These are phyloP conservation scores for Graphium colonna DNA, from an alignment of 2,888 invertebrate species.

Conservation along the genomic window DNA sequence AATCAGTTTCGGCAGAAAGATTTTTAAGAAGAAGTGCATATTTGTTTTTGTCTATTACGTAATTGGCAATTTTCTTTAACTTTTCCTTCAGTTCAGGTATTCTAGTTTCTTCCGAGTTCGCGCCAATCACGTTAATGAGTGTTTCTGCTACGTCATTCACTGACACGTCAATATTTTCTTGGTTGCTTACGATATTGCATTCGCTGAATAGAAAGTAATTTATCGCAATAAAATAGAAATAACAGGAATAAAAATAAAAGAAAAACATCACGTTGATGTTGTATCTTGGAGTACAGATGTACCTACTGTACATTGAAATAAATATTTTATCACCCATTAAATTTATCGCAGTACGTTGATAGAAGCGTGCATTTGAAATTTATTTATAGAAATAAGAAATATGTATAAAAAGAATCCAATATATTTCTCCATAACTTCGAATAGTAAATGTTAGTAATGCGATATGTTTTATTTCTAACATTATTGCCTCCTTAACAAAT, in stretches of 20 bases:
- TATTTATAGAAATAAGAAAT: constrained; percentile 30
- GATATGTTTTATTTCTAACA: too few relatives aligned
- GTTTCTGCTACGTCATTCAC: constrained; percentile 37
- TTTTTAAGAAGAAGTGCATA: constrained; percentile 42
- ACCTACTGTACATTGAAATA: constrained; percentile 13
- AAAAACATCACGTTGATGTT: constrained; percentile 11
- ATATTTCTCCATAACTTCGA: too few relatives aligned
- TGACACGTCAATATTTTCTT: constrained; percentile 25
- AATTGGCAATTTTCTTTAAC: constrained; percentile 45
- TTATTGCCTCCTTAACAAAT: too few relatives aligned
- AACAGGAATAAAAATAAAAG: too few relatives aligned
- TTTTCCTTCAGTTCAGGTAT: constrained; percentile 51
- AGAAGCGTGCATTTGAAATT: constrained; percentile 27
- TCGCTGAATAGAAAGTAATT: neutral
- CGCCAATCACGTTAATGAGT: constrained; percentile 34
- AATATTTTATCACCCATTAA: constrained; percentile 30
- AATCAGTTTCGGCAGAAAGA: constrained; percentile 38
- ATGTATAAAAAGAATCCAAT: constrained; percentile 15
- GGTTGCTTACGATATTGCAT: constrained; percentile 1
- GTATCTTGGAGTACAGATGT: neutral
- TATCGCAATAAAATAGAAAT: constrained; percentile 6
- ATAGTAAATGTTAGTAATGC: too few relatives aligned
- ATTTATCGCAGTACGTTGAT: constrained; percentile 29
- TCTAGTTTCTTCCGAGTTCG: constrained; percentile 33
- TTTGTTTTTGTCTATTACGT: constrained; percentile 46